Evolutionary conservation across 2,113 vertebrate species (phyloP).

Genomic region (Tinamus guttatus): DNA sequence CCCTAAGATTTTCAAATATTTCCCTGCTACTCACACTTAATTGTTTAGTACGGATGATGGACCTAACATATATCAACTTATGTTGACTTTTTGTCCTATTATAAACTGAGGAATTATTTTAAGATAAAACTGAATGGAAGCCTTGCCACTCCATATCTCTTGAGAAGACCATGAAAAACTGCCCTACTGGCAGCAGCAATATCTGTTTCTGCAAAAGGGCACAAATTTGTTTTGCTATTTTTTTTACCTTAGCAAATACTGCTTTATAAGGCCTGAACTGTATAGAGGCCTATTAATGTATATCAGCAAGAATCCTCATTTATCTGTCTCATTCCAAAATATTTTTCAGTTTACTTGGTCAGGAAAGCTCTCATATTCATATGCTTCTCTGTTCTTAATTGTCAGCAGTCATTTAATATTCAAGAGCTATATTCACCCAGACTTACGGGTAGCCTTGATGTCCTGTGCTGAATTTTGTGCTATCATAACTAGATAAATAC

Average conservation of each 20-base stretch:
- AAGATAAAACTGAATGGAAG: neutral
- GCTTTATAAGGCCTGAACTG: neutral
- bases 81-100: neutral
- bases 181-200: neutral
- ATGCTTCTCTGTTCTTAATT: neutral
- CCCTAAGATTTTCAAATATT: neutral
- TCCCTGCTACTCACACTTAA: neutral
- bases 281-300: neutral
- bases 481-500: neutral
- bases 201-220: neutral
- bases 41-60: neutral
- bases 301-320: neutral
- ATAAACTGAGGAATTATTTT: neutral
- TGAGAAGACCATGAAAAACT: neutral
- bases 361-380: neutral
- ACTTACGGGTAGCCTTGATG: neutral
- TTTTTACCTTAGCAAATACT: neutral
- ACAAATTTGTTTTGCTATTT: neutral
- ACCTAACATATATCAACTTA: neutral
- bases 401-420: neutral
- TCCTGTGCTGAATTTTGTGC: neutral
- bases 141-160: neutral
- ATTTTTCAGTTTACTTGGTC: neutral
- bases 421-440: neutral
- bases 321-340: neutral